A percentile compares a stretch with the other conserved stretches of the same genome.
Evolutionary conservation across 2,797 vertebrate genomes (phyloP).

Genomic region (Onychomys arenicola): DNA sequence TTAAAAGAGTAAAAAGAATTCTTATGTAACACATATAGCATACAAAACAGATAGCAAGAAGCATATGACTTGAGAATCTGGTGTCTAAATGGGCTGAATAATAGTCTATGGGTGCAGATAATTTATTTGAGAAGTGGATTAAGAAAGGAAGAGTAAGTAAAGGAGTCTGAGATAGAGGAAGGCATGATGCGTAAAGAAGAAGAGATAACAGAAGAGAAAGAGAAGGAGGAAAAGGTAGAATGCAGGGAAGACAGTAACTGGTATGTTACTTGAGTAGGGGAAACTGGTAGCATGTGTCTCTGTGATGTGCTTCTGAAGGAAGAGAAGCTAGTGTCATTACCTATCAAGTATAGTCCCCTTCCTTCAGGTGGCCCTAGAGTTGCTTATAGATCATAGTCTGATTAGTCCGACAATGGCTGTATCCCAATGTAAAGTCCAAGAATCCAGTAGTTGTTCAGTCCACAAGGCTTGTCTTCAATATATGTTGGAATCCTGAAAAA

Average conservation of each 20-base stretch:
- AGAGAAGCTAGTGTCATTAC: background rate
- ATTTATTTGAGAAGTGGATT: constrained; percentile 24
- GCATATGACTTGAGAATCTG: background rate
- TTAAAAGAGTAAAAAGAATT: constrained; percentile 25
- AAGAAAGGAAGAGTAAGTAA: background rate
- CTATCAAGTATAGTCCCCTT: background rate
- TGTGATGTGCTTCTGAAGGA: background rate
- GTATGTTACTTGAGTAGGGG: background rate
- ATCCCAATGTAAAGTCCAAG: background rate
- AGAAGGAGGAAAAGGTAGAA: too few relatives aligned
- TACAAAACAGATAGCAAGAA: background rate
- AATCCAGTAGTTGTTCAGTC: background rate
- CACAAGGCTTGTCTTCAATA: background rate
- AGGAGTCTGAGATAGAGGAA: background rate
- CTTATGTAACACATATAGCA: background rate
- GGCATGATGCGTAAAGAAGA: background rate
- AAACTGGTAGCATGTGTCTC: background rate
- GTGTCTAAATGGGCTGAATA: background rate
- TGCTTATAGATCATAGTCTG: background rate
- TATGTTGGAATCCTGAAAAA: background rate
- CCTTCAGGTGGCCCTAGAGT: background rate
- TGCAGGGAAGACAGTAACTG: background rate
- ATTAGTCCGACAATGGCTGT: background rate
- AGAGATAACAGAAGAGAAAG: too few relatives aligned
- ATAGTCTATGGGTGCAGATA: background rate